Percentiles rank a stretch among this genome's conserved stretches.
phyloP scores from a whole-genome alignment of 2,113 vertebrate species.

The Indri indri region DNA sequence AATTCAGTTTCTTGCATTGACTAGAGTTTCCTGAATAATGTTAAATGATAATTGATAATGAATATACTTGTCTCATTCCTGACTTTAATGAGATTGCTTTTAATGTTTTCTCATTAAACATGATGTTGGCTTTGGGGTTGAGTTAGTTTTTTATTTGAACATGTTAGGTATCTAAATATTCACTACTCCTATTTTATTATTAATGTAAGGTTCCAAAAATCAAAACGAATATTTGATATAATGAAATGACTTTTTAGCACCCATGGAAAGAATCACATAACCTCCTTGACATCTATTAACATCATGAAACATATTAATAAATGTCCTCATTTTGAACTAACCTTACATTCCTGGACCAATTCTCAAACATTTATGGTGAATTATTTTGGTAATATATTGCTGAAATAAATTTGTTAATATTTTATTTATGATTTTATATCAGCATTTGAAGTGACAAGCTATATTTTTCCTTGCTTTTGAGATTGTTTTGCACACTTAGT shows the following conservation, averaged over 20 bases:
- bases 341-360: not conserved
- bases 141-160: not conserved
- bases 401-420: not conserved
- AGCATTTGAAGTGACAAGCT: not conserved
- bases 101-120: not conserved
- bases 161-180: not conserved
- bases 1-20: not conserved
- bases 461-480: not conserved
- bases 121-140: not conserved
- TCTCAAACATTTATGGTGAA: not conserved
- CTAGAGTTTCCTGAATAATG: not conserved
- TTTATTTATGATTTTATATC: not conserved
- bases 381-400: not conserved
- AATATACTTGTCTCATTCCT: not conserved
- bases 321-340: not conserved
- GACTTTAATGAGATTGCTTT: not conserved
- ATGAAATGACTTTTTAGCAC: not conserved
- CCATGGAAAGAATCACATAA: not conserved
- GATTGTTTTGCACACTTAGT: accelerated
- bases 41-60: not conserved
- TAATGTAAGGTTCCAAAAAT: not conserved
- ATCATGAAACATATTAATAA: not conserved
- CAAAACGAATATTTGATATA: not conserved
- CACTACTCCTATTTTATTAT: not conserved
- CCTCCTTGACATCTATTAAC: not conserved